Evolutionary conservation across 2,888 invertebrate species (phyloP), one percentile per base, ranked within the genome.

Genomic region (Stenodera caucasica): DNA sequence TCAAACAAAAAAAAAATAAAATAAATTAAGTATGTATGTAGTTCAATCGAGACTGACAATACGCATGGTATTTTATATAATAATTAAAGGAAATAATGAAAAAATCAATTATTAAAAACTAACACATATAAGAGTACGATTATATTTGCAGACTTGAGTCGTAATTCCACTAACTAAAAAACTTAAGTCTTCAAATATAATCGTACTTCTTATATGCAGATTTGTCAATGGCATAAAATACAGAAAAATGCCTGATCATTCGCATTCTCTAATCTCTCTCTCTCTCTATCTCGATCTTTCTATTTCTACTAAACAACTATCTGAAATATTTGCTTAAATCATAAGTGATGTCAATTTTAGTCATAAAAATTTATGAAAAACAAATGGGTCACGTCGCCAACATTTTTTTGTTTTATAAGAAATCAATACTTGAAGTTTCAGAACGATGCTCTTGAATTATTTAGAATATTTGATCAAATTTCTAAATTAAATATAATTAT

Each of bases 21-120:
- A 40, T 11, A 45, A 40, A 55, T 12, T 14, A 29, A 2, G 11
- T 30, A 49, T 30, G 23, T 23, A 58, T 66, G 65, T 71, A 64
- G 56, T 67, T 68, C 67, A 66, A 68, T 70, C 65, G 72, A 75
- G 74, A 74, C 73, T 75, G 74, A 75, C 73, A 73, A 73, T 73
- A 73, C 72, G 67, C 70, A 72, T 70, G 70, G 66, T 65, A 68
- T 49, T 55, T 62, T 64, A 61, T 66, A 64, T 63, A 64, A 57
- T 54, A 60, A n/a, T n/a, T 9, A 53, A 12, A 8, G 32, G 49
- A 57, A 55, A 54, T 50, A 58, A 11, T 18, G 18, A 45, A 45
- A 21, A 2, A 12, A 11, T 1, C 8, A 23, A 45, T 12, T 21
- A 12, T 18, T 5, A 21, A 26, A 26, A 26, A 26, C 26, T 5